Conservation (phyloP, 2,113 vertebrate genomes). For the Trematomus loennbergii region DNA sequence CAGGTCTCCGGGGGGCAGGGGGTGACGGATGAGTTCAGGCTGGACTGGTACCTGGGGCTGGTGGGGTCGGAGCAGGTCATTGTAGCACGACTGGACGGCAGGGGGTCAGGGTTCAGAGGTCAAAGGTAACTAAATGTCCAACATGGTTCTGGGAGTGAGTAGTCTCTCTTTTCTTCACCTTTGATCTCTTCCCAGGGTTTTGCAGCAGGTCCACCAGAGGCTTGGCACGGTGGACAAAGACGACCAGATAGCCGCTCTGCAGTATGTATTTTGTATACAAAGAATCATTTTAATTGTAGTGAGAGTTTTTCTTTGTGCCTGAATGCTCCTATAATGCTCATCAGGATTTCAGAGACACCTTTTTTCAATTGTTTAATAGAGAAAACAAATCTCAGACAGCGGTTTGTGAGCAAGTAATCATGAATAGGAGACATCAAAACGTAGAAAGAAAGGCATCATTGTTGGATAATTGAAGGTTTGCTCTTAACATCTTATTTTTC, state of each 20-base stretch:
- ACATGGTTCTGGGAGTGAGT: no score
- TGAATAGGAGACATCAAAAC: not conserved
- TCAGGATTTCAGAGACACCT: not conserved
- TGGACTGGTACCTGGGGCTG: conserved; percentile 75
- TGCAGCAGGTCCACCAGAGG: conserved; percentile 66
- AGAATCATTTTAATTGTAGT: no score
- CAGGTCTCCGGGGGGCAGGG: conserved; percentile 65
- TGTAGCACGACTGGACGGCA: conserved; percentile 75
- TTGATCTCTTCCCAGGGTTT: conserved; percentile 38
- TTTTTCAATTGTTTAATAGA: not conserved
- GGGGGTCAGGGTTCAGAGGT: conserved; percentile 77
- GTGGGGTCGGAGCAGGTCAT: conserved; percentile 69
- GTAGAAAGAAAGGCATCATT: no score
- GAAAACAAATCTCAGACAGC: no score
- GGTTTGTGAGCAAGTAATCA: not conserved
- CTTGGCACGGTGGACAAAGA: conserved; percentile 72
- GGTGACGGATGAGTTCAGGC: conserved; percentile 71
- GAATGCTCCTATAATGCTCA: not conserved
- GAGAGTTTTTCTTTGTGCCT: no score
- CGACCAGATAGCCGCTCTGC: conserved; percentile 75
- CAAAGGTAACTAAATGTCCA: conserved; percentile 56
- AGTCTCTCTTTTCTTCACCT: not conserved
- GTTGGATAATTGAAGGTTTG: no score
- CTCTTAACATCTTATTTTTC: not conserved
- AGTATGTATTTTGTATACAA: conserved; percentile 49